Base-by-base conservation (phyloP, 2,888 invertebrate species). In the Leptarthrus brevirostris region DNA sequence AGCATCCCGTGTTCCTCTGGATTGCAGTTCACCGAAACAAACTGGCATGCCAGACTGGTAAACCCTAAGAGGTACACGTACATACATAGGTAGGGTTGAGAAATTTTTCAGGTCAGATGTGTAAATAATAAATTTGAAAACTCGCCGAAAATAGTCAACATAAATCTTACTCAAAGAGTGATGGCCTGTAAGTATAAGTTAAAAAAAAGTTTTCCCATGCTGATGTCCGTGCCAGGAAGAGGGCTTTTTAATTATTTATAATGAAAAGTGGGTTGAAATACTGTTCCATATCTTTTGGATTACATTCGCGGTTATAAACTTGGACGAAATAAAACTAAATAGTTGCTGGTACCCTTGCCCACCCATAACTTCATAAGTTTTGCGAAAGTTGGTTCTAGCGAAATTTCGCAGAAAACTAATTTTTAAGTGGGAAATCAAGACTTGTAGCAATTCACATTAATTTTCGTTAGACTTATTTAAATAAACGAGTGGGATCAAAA, bases 101-200 rank as follows among this genome's bases (percentile, higher is more conserved):
- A 44, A 36, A 64, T 64, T 64, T 69, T 69, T 52, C 69, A 69
- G 69, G 69, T 69, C 69, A 69, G 52, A 69, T 52, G 26, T 69
- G 69, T 69, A 69, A 69, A 69, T 69, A 69, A 69, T 69, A 69
- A 52, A 69, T 69, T 69, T 69, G 52, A 69, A 69, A 52, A 52
- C 49, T 52, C 69, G 52, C 49, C 69, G 49, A 69, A 69, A 69
- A 69, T 69, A 69, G 69, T 69, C 69, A 30, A 16, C 52, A 69
- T 69, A 49, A 69, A 69, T 69, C 69, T 52, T 69, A 18, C 34
- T 36, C 52, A 66, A 66, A 26, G 24, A 47, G 47, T 66, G 47
- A 66, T 66, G 34, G 47, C 24, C 16, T 69, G 34, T 22, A 69
- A 69, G 52, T 49, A 69, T 69, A 69, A 69, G 64, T 64, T 44